phyloP scores from a whole-genome alignment of 2,888 invertebrate genomes.

The Falcaria lacertinaria region DNA sequence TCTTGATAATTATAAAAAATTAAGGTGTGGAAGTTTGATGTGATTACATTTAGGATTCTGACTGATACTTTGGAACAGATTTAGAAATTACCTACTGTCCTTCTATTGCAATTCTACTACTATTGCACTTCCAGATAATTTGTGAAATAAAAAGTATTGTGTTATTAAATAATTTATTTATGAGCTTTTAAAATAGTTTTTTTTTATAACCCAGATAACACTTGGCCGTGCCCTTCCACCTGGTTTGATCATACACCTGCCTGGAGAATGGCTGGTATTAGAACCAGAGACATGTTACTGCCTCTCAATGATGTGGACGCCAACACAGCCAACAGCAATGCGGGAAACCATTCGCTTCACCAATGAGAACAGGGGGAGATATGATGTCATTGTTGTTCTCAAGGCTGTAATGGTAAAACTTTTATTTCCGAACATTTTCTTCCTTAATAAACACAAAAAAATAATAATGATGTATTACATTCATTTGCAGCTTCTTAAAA shows the following conservation, averaged over 20 bases:
- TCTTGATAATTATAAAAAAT: too few relatives aligned
- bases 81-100: too few relatives aligned
- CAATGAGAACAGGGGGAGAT: constrained; percentile 82
- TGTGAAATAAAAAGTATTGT: too few relatives aligned
- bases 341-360: constrained; percentile 82
- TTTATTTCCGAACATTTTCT: not conserved
- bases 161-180: too few relatives aligned
- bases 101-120: too few relatives aligned
- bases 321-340: constrained; percentile 77
- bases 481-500: too few relatives aligned
- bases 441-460: too few relatives aligned
- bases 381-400: constrained; percentile 82
- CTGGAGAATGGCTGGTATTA: constrained; percentile 75
- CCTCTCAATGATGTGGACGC: constrained; percentile 83
- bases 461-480: too few relatives aligned
- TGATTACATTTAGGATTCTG: too few relatives aligned
- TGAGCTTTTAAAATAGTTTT: not conserved
- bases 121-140: too few relatives aligned
- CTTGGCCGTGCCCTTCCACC: constrained; percentile 65
- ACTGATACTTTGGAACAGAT: too few relatives aligned
- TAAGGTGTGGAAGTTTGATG: too few relatives aligned
- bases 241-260: constrained; percentile 79
- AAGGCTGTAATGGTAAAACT: constrained; percentile 75
- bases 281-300: constrained; percentile 74
- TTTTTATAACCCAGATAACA: constrained; percentile 43